These are phyloP conservation scores for Sorex araneus DNA, from an alignment of 2,113 vertebrate genomes.

Conservation along the genomic window DNA sequence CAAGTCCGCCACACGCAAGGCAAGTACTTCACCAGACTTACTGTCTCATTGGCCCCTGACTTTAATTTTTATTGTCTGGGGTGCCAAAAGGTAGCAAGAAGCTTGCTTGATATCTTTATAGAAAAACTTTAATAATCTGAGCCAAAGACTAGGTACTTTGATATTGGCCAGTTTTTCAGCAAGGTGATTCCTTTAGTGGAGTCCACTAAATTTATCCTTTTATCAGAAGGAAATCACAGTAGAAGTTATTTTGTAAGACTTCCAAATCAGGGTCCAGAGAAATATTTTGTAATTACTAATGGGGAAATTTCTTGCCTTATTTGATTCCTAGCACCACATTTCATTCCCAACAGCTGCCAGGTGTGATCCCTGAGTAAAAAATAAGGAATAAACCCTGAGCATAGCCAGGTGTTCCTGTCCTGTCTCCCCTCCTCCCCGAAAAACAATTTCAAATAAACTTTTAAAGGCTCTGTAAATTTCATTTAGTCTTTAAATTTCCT, in stretches of 20 bases:
- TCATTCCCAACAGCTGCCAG: too few relatives aligned
- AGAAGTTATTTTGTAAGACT: background rate
- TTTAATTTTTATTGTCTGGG: background rate
- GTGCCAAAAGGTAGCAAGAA: background rate
- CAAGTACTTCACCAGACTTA: too few relatives aligned
- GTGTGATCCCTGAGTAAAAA: too few relatives aligned
- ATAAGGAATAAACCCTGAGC: too few relatives aligned
- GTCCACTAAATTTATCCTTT: background rate
- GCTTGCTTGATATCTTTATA: background rate
- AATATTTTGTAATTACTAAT: too few relatives aligned
- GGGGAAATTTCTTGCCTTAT: too few relatives aligned
- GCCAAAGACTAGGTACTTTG: background rate
- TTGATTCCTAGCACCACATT: too few relatives aligned
- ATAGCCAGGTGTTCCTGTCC: too few relatives aligned
- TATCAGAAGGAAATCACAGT: background rate
- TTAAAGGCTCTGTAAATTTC: background rate
- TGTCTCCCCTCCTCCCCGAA: too few relatives aligned
- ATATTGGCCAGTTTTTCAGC: background rate
- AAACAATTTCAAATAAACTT: too few relatives aligned
- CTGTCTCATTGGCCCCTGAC: too few relatives aligned
- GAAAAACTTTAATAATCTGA: background rate
- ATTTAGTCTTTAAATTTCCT: accelerated
- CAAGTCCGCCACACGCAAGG: too few relatives aligned
- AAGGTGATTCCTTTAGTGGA: background rate
- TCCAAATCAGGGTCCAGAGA: background rate